A percentile compares a stretch with the other conserved stretches of the same genome.
These are phyloP conservation scores for Myotis lucifugus DNA, from an alignment of 2,113 vertebrate genomes.

Conservation along the genomic window DNA sequence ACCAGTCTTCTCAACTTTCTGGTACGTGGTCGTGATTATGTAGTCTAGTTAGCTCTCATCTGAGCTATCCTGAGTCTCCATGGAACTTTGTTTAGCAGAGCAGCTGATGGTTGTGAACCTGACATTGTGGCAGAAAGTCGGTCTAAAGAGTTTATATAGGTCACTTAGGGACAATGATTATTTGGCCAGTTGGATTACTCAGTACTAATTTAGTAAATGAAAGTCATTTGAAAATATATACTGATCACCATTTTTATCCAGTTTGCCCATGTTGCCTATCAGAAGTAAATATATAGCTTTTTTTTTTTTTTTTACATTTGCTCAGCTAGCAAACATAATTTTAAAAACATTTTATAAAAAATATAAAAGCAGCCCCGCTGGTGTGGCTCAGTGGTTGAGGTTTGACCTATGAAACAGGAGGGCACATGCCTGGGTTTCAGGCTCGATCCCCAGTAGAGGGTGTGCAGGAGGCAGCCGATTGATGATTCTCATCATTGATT, in stretches of 20 bases:
- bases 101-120: not conserved
- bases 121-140: constrained; percentile 18
- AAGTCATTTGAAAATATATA: not conserved
- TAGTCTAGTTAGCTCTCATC: not conserved
- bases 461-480: too few species aligned
- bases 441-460: too few species aligned
- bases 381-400: not conserved
- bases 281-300: not conserved
- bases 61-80: not conserved
- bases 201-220: not conserved
- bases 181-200: not conserved
- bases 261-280: not conserved
- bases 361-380: not conserved
- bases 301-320: not conserved
- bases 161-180: not conserved
- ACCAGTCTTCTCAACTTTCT: not conserved
- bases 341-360: not conserved
- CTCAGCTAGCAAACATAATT: not conserved
- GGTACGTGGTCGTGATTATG: not conserved
- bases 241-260: not conserved
- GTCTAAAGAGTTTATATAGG: not conserved
- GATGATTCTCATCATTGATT: too few species aligned
- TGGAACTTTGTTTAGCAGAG: not conserved
- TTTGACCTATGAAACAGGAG: too few species aligned
- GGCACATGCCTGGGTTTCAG: too few species aligned